phyloP scores from a whole-genome alignment of 1,140 invertebrate genomes.

The Drosophila triauraria region DNA sequence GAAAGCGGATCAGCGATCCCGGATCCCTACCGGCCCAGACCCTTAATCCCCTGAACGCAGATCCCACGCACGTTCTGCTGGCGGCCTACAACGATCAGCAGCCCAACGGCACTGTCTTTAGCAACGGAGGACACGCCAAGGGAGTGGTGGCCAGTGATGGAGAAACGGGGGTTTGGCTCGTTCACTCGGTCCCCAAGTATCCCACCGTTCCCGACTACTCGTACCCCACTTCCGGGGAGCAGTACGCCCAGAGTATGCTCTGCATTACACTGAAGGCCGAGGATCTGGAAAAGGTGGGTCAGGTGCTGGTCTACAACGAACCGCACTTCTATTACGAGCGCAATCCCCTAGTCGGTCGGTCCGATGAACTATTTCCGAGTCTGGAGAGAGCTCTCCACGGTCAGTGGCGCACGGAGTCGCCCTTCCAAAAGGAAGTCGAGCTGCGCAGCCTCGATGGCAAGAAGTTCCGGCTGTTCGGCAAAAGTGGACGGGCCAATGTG shows the following conservation, averaged over 20 bases:
- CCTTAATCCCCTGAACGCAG: constrained; percentile 88
- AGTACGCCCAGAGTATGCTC: constrained; percentile 94
- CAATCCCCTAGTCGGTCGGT: constrained; percentile 86
- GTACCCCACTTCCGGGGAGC: constrained; percentile 90
- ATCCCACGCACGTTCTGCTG: constrained; percentile 86
- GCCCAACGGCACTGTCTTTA: constrained; percentile 87
- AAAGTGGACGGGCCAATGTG: constrained; percentile 90
- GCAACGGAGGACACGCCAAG: constrained; percentile 92
- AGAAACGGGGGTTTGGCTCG: constrained; percentile 92
- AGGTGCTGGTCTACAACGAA: constrained; percentile 91
- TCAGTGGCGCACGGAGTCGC: constrained; percentile 87
- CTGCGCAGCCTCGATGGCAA: constrained; percentile 87
- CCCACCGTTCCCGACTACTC: constrained; percentile 88
- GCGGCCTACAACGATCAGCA: constrained; percentile 94
- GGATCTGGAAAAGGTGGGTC: constrained; percentile 90
- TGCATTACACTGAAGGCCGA: constrained; percentile 90
- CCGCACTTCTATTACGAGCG: constrained; percentile 89
- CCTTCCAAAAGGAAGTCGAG: constrained; percentile 87
- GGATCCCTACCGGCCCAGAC: constrained; percentile 91
- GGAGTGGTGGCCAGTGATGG: constrained; percentile 92
- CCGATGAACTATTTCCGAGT: constrained; percentile 85
- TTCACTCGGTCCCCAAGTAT: constrained; percentile 96
- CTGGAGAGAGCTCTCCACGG: constrained; percentile 88
- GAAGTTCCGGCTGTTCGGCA: constrained; percentile 92
- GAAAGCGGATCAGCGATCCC: constrained; percentile 88